Evolutionary conservation across 2,113 vertebrate species (phyloP).

Genomic region (Lasiurus cinereus): DNA sequence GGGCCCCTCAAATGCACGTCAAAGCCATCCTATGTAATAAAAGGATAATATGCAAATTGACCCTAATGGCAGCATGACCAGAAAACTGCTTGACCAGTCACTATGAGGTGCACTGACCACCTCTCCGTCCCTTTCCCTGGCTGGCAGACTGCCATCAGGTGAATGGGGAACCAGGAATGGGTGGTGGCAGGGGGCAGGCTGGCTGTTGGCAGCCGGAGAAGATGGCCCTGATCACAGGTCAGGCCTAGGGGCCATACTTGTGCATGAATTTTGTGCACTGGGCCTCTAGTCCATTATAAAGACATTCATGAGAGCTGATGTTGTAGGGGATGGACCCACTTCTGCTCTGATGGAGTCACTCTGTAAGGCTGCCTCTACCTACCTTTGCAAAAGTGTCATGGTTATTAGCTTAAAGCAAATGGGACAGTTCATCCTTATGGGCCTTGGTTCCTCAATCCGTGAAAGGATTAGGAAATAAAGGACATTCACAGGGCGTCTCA

Average conservation of each 20-base stretch:
- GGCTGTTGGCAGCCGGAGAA: too few relatives aligned
- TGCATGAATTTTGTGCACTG: too few relatives aligned
- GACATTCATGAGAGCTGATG: background rate
- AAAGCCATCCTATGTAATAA: background rate
- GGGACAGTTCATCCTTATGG: constrained; percentile 11
- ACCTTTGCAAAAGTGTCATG: background rate
- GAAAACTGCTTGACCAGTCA: too few relatives aligned
- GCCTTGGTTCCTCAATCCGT: constrained; percentile 8
- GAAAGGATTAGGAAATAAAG: constrained; percentile 10
- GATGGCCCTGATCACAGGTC: too few relatives aligned
- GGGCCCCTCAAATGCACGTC: background rate
- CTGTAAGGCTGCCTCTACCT: background rate
- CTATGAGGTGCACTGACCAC: too few relatives aligned
- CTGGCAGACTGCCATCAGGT: too few relatives aligned
- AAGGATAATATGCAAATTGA: too few relatives aligned
- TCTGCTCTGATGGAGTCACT: constrained; percentile 49
- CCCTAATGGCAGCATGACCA: too few relatives aligned
- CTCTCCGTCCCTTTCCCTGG: too few relatives aligned
- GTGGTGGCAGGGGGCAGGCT: too few relatives aligned
- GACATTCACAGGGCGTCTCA: background rate
- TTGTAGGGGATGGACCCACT: constrained; percentile 4
- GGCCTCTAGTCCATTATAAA: constrained; percentile 12
- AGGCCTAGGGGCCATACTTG: too few relatives aligned
- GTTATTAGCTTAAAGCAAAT: constrained; percentile 49
- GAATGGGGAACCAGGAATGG: too few relatives aligned